phyloP scores from a whole-genome alignment of 2,888 invertebrate species.

The Epinotia brunnichana region DNA sequence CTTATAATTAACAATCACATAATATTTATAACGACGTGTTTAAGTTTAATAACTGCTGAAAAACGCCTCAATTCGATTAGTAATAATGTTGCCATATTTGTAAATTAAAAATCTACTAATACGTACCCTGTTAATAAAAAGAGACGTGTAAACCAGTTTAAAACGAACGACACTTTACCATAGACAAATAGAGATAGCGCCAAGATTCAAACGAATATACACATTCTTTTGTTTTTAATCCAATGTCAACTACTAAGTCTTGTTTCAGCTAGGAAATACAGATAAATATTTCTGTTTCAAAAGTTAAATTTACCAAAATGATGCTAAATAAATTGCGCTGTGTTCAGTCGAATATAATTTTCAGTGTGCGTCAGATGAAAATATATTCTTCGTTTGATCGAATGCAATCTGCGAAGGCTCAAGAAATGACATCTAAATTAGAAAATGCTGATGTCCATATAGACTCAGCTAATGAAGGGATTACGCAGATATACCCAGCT shows the following conservation, averaged over 20 bases:
- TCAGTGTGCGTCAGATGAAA: slow-evolving; percentile 51
- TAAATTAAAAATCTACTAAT: slow-evolving; percentile 12
- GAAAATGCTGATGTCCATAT: slow-evolving; percentile 33
- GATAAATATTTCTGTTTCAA: slow-evolving; percentile 7
- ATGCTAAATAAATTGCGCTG: slow-evolving; percentile 59
- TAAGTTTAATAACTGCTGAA: background rate
- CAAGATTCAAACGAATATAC: slow-evolving; percentile 56
- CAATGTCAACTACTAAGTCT: slow-evolving; percentile 40
- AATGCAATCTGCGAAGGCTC: slow-evolving; percentile 55
- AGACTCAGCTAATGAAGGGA: slow-evolving; percentile 46
- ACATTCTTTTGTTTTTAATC: slow-evolving; percentile 54
- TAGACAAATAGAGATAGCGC: slow-evolving; percentile 48
- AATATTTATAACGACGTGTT: background rate
- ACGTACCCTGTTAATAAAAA: background rate
- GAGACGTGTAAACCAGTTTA: background rate
- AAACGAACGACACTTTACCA: background rate
- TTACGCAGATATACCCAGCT: slow-evolving; percentile 62
- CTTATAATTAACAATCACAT: background rate
- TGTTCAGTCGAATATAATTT: slow-evolving; percentile 50
- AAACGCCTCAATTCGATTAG: background rate
- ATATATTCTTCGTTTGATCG: slow-evolving; percentile 49
- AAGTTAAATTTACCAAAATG: slow-evolving; percentile 51
- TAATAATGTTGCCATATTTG: slow-evolving; percentile 13
- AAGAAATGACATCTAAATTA: slow-evolving; percentile 49
- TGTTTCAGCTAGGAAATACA: slow-evolving; percentile 23